Evolutionary conservation across 2,797 vertebrate species (phyloP), one percentile per base, ranked within the genome.

Genomic region (Pampus argenteus): DNA sequence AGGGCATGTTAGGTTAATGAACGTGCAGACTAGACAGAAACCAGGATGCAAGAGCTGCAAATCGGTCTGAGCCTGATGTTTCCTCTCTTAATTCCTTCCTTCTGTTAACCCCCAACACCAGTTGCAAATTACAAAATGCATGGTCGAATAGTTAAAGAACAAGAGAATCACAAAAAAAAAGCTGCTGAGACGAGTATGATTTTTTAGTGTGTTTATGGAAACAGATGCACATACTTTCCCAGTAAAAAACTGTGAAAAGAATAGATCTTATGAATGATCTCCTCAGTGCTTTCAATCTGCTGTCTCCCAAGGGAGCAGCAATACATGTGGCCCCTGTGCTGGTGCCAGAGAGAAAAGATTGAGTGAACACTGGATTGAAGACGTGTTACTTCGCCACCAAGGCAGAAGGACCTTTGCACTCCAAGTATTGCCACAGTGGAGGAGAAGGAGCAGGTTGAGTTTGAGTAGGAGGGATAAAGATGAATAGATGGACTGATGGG

Each of bases 1-100:
- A 83, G 90, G 88, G 69, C 84, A 74, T 2, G 25, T 22, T 47
- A 91, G 90, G 92, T 91, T 92, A 86, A 89, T 86, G 84, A 88
- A 88, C 75, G 76, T 79, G 81, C 83, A 73, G 72, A 79, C 76
- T 75, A 90, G 84, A 92, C 90, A 93, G 77, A 93, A 87, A 87
- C 54, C 87, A 86, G 89, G 85, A 82, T 17, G 63, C 66, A 28
- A 69, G 69, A 79, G 79, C 71, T 81, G 86, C 81, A 74, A 75
- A 82, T 84, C 71, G 73, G 66, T 82, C 78, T 54, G 68, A 76
- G 62, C 69, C 66, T 73, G 82, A 75, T 62, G 78, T 91, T 92
- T 92, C 92, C 91, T 90, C 83, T 68, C 86, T 84, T 85, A 88
- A 88, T 92, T 92, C 88, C 91, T 93, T 91, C 87, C 67, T 84